Evolutionary conservation across 2,888 invertebrate genomes (phyloP), one percentile per base, ranked within the genome.

Genomic region (Alloplasta piceator): DNA sequence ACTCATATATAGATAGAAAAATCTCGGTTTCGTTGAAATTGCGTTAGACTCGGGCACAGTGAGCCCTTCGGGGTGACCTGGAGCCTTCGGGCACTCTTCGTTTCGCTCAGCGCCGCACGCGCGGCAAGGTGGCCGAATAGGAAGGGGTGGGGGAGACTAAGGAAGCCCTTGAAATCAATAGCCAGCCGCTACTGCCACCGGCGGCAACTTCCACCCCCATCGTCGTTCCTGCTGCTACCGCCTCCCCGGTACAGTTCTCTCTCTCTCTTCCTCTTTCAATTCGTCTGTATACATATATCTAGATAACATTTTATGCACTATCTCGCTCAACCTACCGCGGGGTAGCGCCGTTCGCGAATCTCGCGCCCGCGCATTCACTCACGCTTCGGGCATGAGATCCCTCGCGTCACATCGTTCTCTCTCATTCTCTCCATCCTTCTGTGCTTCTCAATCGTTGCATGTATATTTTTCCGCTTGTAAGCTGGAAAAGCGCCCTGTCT

Each of bases 151-250:
- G 87, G 87, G 85, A 87, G 85, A 85, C 88, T 90, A 90, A 91
- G 90, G 91, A 91, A 91, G 89, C 91, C 91, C 91, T 91, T 91
- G 91, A 91, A 91, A 91, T 91, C 91, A 92, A 91, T 91, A 92
- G 91, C 91, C 90, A 89, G 91, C 88, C 89, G 88, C 91, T 89
- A 90, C 90, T 87, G 89, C 89, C 90, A 87, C 88, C 90, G 87
- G 87, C 87, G 92, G 87, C 88, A 85, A 87, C 85, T 85, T 84
- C 87, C 87, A 88, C 87, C 88, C 85, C 85, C 83, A 71, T 86
- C 83, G 73, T 86, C 85, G 88, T 88, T 86, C 89, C 26, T 87
- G 90, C 90, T 90, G 87, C 89, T 88, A 86, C 87, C 88, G 84
- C 87, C 84, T 64, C 85, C 84, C 80, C 78, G 70, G 75, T 82